Percentiles rank a stretch among this genome's conserved stretches.
Evolutionary conservation across 2,113 vertebrate genomes (phyloP).

Genomic region (Tenrec ecaudatus): DNA sequence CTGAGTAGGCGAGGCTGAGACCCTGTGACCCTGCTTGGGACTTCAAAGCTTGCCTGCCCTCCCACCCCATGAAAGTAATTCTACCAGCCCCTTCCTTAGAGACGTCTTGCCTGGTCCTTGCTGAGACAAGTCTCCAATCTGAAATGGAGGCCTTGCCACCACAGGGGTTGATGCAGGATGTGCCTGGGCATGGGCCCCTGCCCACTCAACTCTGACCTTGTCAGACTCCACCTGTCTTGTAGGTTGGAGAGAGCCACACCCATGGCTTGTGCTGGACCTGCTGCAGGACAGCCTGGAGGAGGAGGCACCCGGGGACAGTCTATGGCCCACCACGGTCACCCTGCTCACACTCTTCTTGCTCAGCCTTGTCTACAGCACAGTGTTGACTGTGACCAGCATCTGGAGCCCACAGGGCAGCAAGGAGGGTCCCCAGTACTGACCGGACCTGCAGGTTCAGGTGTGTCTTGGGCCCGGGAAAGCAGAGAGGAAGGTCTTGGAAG

Average conservation of each 20-base stretch:
- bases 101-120: too few species aligned
- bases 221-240: slow-evolving; percentile 31
- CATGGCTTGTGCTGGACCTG: slow-evolving; percentile 47
- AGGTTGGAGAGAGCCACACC: not conserved
- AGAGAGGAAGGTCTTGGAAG: not conserved
- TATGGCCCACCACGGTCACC: slow-evolving; percentile 86
- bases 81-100: not conserved
- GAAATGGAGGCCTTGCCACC: too few species aligned
- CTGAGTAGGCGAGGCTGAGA: not conserved
- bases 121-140: not conserved
- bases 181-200: fast-evolving
- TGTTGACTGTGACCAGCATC: slow-evolving; percentile 88
- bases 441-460: not conserved
- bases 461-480: not conserved
- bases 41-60: not conserved
- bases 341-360: slow-evolving; percentile 93
- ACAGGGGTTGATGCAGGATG: not conserved
- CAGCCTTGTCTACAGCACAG: slow-evolving; percentile 90
- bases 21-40: not conserved
- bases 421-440: slow-evolving; percentile 61
- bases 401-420: not conserved
- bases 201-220: fast-evolving
- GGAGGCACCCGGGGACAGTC: slow-evolving; percentile 77
- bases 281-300: slow-evolving; percentile 60
- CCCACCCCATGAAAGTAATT: not conserved